A percentile compares a stretch with the other conserved stretches of the same genome.
Evolutionary conservation across 1,140 invertebrate genomes (phyloP).

Genomic region (Drosophila nannoptera): DNA sequence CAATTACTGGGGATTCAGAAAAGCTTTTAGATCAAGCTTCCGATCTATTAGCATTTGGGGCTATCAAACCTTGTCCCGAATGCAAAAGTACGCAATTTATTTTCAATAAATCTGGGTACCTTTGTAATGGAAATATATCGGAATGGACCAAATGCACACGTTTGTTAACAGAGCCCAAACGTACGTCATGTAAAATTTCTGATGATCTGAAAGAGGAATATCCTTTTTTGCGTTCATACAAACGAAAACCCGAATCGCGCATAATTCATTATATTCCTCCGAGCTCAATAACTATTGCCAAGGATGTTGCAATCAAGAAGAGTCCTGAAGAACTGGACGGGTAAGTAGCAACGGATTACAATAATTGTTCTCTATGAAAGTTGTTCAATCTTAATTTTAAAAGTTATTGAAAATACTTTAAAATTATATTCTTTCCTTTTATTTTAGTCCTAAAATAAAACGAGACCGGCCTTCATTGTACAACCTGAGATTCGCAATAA

Average conservation of each 20-base stretch:
- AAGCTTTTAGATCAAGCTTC: slow-evolving; percentile 88
- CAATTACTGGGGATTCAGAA: slow-evolving; percentile 83
- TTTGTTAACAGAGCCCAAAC: slow-evolving; percentile 85
- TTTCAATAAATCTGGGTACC: slow-evolving; percentile 88
- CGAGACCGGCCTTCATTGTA: slow-evolving; percentile 84
- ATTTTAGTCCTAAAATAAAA: slow-evolving; percentile 82
- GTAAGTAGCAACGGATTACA: slow-evolving; percentile 45
- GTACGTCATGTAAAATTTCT: slow-evolving; percentile 88
- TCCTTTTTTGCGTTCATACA: slow-evolving; percentile 84
- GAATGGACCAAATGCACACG: slow-evolving; percentile 95
- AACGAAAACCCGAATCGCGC: slow-evolving; percentile 83
- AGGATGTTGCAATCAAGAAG: slow-evolving; percentile 79
- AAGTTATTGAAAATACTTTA: neutral
- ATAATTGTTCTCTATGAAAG: too few species aligned
- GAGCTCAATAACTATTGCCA: slow-evolving; percentile 70
- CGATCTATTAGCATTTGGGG: slow-evolving; percentile 94
- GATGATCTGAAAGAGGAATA: slow-evolving; percentile 82
- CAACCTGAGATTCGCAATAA: slow-evolving; percentile 89
- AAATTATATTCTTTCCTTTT: slow-evolving; percentile 10
- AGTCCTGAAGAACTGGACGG: slow-evolving; percentile 81
- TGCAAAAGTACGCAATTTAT: slow-evolving; percentile 88
- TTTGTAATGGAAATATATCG: slow-evolving; percentile 88
- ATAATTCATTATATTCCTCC: slow-evolving; percentile 83
- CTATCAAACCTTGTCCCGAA: slow-evolving; percentile 86
- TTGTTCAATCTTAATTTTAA: neutral